Base-by-base conservation (phyloP, 2,888 invertebrate genomes). In the Dynastes maya region DNA sequence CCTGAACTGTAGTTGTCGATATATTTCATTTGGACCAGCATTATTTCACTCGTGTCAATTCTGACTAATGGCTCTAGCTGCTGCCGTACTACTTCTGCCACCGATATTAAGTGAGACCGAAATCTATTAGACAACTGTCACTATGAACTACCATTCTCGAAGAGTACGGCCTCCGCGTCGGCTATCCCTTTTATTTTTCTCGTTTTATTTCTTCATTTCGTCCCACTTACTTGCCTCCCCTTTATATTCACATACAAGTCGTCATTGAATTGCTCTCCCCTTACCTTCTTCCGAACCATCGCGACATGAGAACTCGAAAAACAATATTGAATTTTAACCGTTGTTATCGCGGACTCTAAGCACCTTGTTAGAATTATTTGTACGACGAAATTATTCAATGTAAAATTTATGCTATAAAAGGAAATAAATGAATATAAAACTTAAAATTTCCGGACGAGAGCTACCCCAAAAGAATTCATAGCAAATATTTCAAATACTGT, bases 61-160 rank as follows among this genome's bases (percentile, higher is more conserved):
- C 84, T 86, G 86, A 87, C 86, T 86, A 87, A 87, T 87, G 86
- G 86, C 85, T 84, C 83, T 83, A 83, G 84, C 85, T 83, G 82
- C 81, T 83, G 82, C 81, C 83, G 84, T 82, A 82, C 72, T 74
- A 45, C 68, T 68, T 74, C 84, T 83, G 83, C 82, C 84, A 83
- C 83, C 83, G 84, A 85, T 86, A 87, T 87, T 86, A 86, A 86
- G 86, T 86, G 85, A 82, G 82, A 85, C 84, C 83, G 85, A 85
- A 86, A 85, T 85, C 86, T 86, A 86, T 87, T 87, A 87, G 86
- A 87, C 84, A 85, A 85, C 85, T 85, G 85, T 84, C 86, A 83
- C 81, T 80, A 80, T 58, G 76, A 80, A 71, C 79, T 78, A 75
- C 79, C 79, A 63, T 71, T 51, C 67, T 64, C 58, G 32, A 78